A percentile compares a stretch with the other conserved stretches of the same genome.
These are phyloP conservation scores for Hyles lineata DNA, from an alignment of 2,888 invertebrate genomes.

Conservation along the genomic window DNA sequence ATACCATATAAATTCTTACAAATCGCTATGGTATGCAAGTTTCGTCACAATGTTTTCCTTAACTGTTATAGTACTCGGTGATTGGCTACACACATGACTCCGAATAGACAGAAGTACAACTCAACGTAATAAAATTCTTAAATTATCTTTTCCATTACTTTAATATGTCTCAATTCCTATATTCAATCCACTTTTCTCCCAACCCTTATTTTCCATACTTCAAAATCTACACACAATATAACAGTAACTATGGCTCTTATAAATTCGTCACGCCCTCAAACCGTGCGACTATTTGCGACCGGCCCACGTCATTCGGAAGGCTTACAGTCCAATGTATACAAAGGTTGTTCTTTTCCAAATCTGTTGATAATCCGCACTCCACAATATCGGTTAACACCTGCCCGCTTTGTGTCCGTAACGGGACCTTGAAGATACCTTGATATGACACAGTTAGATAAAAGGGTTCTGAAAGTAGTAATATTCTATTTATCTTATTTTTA, in stretches of 20 bases:
- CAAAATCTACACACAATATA: conserved; percentile 37
- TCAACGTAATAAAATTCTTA: too few species aligned
- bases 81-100: too few species aligned
- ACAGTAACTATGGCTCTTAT: conserved; percentile 48
- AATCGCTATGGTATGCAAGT: too few species aligned
- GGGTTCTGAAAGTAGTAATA: background rate
- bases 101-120: too few species aligned
- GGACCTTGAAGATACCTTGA: background rate
- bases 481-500: background rate
- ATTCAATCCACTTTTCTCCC: background rate
- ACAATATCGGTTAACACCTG: conserved; percentile 13
- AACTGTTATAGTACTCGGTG: too few species aligned
- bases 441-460: conserved; percentile 1
- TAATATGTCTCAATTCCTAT: too few species aligned
- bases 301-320: background rate
- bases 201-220: background rate
- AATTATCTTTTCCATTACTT: too few species aligned
- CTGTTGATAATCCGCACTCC: conserved; percentile 8
- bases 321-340: conserved; percentile 21
- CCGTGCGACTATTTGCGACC: conserved; percentile 1
- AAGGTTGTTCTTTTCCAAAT: conserved; percentile 20
- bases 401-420: conserved; percentile 5
- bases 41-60: too few species aligned
- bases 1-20: too few species aligned
- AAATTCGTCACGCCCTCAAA: conserved; percentile 40